Percentiles rank a stretch among this genome's conserved stretches.
Evolutionary conservation across 2,797 vertebrate genomes (phyloP).

Genomic region (Melanotaenia boesemani): DNA sequence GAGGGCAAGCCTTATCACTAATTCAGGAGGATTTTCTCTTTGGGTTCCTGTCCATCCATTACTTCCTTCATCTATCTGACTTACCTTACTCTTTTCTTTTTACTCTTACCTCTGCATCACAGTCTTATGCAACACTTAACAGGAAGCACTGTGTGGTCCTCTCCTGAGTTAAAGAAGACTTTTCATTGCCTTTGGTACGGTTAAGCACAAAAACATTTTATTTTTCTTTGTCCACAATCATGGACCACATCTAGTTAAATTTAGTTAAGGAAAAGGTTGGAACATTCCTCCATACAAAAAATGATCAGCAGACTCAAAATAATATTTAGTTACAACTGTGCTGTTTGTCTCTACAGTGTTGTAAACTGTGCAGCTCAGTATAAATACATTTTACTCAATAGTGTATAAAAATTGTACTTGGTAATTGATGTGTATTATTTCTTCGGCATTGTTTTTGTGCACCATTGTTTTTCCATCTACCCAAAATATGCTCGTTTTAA

Average conservation of each 20-base stretch:
- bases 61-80: conserved; percentile 15
- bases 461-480: too few relatives aligned
- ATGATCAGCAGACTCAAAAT: not conserved
- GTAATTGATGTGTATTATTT: too few relatives aligned
- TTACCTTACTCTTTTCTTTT: conserved; percentile 13
- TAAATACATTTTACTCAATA: too few relatives aligned
- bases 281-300: not conserved
- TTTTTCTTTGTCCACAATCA: too few relatives aligned
- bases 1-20: conserved; percentile 66
- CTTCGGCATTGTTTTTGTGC: too few relatives aligned
- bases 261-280: not conserved
- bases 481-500: too few relatives aligned
- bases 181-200: not conserved
- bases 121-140: conserved; percentile 39
- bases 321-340: not conserved
- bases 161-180: not conserved
- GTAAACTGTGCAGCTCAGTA: not conserved
- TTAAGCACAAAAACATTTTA: not conserved
- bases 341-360: not conserved
- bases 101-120: conserved; percentile 19
- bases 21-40: conserved; percentile 69
- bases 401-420: too few relatives aligned
- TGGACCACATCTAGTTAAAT: too few relatives aligned
- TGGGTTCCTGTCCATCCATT: conserved; percentile 31
- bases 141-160: conserved; percentile 10